Base-by-base conservation (phyloP, 2,888 invertebrate species). In the Colletes collaris region DNA sequence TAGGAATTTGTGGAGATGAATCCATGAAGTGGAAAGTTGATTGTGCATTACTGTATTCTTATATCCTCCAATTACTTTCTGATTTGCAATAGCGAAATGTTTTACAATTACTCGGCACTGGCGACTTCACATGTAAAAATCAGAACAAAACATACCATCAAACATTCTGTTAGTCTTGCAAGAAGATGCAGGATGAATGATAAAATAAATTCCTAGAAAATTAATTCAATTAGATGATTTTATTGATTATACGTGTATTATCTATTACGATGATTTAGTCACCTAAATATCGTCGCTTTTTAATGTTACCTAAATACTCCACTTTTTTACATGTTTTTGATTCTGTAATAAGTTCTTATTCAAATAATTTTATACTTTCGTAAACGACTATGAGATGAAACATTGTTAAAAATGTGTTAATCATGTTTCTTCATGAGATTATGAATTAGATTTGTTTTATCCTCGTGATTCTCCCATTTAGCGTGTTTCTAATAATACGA, bases 151-250 rank as follows among this genome's bases (percentile, higher is more conserved):
- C 59, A 64, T 70, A 50, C n/a, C 46, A 63, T 11, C 50, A n/a
- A 70, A 60, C 53, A 64, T 70, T 65, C 50, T 44, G 77, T 78
- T 78, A 78, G 77, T 76, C 16, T 65, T 55, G 27, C 4, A 60
- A 65, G n/a, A 69, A 69, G 37, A 64, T 76, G 63, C 16, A 46
- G 58, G 53, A 50, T 78, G 55, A 65, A 70, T 46, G 76, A 60
- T 76, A 11, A 60, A 53, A 44, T 19, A 13, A 65, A 46, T 70
- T 16, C 55, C 50, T 70, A 70, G 35, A 76, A 58, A 37, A 78
- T 53, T 8, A 19, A 52, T 64, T 44, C n/a, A 13, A 63, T 71
- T 55, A 40, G 40, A 35, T 60, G 11, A 16, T 19, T 49, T 35
- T 10, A 53, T 5, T 10, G 40, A 56, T 16, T 63, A 40, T 13